Evolutionary conservation across 35 echinoderm and acorn worm species (phyloP).

Genomic region (Antedon bifida): DNA sequence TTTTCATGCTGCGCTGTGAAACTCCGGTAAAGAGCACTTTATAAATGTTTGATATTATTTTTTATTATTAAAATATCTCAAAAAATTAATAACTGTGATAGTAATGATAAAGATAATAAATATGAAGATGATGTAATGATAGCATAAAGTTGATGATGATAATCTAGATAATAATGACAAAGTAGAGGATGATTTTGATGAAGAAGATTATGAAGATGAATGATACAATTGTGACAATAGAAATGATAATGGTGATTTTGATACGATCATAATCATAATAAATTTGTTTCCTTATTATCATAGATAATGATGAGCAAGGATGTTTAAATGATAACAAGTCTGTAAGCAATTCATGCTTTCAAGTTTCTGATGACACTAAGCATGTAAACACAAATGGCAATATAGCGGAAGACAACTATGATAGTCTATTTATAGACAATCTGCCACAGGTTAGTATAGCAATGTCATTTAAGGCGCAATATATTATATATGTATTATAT

Average conservation of each 20-base stretch:
- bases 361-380: background rate
- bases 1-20: no score
- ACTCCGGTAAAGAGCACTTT: no score
- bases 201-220: no score
- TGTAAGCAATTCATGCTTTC: background rate
- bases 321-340: background rate
- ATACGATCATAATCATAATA: no score
- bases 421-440: conserved; percentile 50
- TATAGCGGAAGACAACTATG: conserved; percentile 39
- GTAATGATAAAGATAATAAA: background rate
- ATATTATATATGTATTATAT: background rate
- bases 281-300: background rate
- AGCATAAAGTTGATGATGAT: background rate
- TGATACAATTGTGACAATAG: no score
- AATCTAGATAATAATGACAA: background rate
- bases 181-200: background rate
- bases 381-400: background rate
- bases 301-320: background rate
- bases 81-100: no score
- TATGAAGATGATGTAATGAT: background rate
- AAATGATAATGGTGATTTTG: no score
- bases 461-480: background rate
- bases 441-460: conserved; percentile 41
- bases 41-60: no score
- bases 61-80: no score